Percentiles rank a stretch among this genome's conserved stretches.
phyloP scores from a whole-genome alignment of 2,797 vertebrate species.

The Odontamblyopus rebecca region DNA sequence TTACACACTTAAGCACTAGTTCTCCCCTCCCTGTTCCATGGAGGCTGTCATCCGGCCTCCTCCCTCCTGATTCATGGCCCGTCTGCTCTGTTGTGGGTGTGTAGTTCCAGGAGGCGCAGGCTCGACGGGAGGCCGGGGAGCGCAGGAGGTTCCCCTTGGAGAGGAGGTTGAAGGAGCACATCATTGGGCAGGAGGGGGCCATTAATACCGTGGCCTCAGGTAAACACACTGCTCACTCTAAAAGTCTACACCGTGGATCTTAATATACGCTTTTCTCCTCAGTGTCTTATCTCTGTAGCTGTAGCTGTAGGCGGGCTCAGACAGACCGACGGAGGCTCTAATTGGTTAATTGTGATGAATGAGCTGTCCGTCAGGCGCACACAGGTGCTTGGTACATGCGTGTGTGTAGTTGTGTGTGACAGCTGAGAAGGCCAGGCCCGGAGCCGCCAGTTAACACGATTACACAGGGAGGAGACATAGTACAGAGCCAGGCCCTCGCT shows the following conservation, averaged over 20 bases:
- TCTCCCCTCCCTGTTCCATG: slow-evolving; percentile 8
- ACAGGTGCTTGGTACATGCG: slow-evolving; percentile 77
- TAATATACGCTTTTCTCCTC: slow-evolving; percentile 10
- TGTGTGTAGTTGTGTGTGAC: slow-evolving; percentile 53
- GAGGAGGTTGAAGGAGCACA: slow-evolving; percentile 90
- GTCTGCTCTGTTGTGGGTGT: slow-evolving; percentile 22
- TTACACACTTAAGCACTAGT: neutral
- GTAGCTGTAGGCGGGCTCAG: slow-evolving; percentile 70
- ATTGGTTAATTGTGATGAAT: slow-evolving; percentile 91
- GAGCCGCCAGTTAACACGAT: slow-evolving; percentile 83
- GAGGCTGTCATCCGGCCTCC: neutral
- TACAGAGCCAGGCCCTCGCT: slow-evolving; percentile 51
- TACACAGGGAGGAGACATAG: slow-evolving; percentile 75
- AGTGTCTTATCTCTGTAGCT: slow-evolving; percentile 42
- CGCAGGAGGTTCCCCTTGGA: slow-evolving; percentile 92
- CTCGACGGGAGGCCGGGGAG: slow-evolving; percentile 83
- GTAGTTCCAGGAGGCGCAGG: slow-evolving; percentile 88
- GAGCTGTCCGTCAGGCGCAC: slow-evolving; percentile 79
- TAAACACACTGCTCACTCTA: slow-evolving; percentile 50
- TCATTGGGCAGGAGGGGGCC: slow-evolving; percentile 94
- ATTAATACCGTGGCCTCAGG: slow-evolving; percentile 93
- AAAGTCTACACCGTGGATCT: neutral
- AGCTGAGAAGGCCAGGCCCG: slow-evolving; percentile 78
- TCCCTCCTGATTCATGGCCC: slow-evolving; percentile 13
- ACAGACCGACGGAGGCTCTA: slow-evolving; percentile 75